Base-by-base conservation (phyloP, 2,797 vertebrate species). In the Onychomys torridus region DNA sequence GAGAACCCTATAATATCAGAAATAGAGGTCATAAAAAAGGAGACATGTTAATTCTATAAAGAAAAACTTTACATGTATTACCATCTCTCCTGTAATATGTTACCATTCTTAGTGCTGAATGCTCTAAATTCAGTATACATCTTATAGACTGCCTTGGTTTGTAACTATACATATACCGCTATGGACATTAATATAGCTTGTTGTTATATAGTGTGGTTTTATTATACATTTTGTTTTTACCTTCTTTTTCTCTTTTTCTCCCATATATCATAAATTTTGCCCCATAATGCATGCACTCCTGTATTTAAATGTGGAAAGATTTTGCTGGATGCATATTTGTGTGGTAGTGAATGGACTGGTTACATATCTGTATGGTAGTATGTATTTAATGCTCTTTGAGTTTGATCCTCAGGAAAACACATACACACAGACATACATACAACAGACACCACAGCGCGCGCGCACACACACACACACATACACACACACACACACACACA, bases 1-100 rank as follows among this genome's bases (percentile, higher is more conserved):
- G 49, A 95, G 75, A 96, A 93, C 5, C n/a, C 40, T 32, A 76
- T 95, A 94, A 73, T 91, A 75, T 95, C 89, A 96, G 67, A 95
- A 93, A 88, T 67, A 96, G 55, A 95, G 81, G 49, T 95, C 91
- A 96, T 71, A 76, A 93, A 81, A 91, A 65, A 17, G 46, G 52
- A 91, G 78, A 92, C 37, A 73, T 83, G 12, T 78, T 90, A 89
- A 76, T 75, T 97, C 40, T 76, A 8, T 59, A 81, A 91, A 82
- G 77, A 46, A 86, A 93, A 92, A 78, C 17, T 88, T 21, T 73
- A 8, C 3, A 46, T 85, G 32, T 96, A 34, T 37, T 90, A 79
- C 46, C 32, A 19, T 85, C 14, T 57, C 3, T 96, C 46, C 11
- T 69, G 9, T 94, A 78, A 84, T 85, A 29, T 49, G 59, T 81